These are phyloP conservation scores for Sussaba pulchella DNA, from an alignment of 2,888 invertebrate genomes.

Conservation along the genomic window DNA sequence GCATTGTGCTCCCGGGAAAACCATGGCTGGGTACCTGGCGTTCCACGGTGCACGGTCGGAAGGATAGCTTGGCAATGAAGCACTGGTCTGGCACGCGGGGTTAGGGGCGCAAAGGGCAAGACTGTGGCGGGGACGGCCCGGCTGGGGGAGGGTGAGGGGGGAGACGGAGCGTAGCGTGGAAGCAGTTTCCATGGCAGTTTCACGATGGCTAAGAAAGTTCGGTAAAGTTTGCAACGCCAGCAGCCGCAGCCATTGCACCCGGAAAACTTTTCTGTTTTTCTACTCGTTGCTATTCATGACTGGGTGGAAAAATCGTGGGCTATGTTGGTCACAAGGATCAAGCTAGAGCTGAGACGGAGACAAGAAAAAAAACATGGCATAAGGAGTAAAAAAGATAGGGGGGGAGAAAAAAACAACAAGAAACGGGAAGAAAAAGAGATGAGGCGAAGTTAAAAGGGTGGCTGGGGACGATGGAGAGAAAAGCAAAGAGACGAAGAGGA, in stretches of 20 bases:
- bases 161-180: conserved; percentile 40
- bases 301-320: conserved; percentile 76
- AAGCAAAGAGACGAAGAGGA: conserved; percentile 17
- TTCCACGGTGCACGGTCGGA: conserved; percentile 38
- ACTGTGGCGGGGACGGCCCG: neutral
- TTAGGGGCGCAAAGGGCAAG: conserved; percentile 31
- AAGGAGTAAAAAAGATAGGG: conserved; percentile 32
- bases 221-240: conserved; percentile 55
- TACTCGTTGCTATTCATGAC: conserved; percentile 80
- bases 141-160: neutral
- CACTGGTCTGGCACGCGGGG: conserved; percentile 3
- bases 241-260: conserved; percentile 23
- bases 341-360: conserved; percentile 41
- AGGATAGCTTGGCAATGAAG: conserved; percentile 45
- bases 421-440: conserved; percentile 40
- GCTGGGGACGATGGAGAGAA: conserved; percentile 42
- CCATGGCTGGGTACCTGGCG: conserved; percentile 38
- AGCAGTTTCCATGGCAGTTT: conserved; percentile 60
- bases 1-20: conserved; percentile 66
- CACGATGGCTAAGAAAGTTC: conserved; percentile 62
- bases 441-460: conserved; percentile 39
- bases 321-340: conserved; percentile 66
- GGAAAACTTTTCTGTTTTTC: conserved; percentile 78
- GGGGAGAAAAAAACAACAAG: conserved; percentile 29
- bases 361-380: conserved; percentile 23